Percentiles rank a stretch among this genome's conserved stretches.
Conservation (phyloP, 30 jellyfish, hydroid and myxozoan genomes). For the Cassiopea andromeda region DNA sequence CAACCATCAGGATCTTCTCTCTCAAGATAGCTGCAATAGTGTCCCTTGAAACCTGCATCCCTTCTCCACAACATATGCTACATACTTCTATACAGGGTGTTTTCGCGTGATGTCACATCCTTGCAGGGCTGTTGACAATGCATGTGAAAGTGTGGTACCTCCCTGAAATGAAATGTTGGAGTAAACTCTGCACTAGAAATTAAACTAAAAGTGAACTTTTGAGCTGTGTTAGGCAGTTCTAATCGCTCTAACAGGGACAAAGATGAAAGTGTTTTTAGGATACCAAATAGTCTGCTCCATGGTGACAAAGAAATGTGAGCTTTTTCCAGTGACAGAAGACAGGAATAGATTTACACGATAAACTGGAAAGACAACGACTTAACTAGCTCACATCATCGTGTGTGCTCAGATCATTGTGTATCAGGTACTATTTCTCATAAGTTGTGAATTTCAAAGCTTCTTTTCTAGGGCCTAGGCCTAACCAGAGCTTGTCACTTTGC, state of each 20-base stretch:
- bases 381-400: slow-evolving; percentile 27
- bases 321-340: slow-evolving; percentile 10
- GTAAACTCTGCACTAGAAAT: background rate
- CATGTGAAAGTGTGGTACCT: background rate
- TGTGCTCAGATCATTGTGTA: slow-evolving; percentile 35
- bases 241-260: slow-evolving; percentile 31
- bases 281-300: slow-evolving; percentile 26
- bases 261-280: slow-evolving; percentile 10
- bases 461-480: background rate
- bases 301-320: slow-evolving; percentile 3
- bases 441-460: background rate
- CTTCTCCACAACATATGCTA: too few species aligned
- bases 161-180: background rate
- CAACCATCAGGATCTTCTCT: too few species aligned
- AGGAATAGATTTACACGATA: slow-evolving; percentile 9
- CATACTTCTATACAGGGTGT: too few species aligned
- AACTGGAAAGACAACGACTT: slow-evolving; percentile 21
- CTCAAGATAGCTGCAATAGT: too few species aligned
- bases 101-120: too few species aligned
- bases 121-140: background rate
- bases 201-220: slow-evolving; percentile 11
- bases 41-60: too few species aligned
- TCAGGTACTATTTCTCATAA: slow-evolving; percentile 21
- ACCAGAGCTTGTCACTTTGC: background rate
- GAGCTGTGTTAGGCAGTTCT: slow-evolving; percentile 27